Conservation (phyloP, 2,113 vertebrate species). For the zebrafish (Danio rerio) region DNA sequence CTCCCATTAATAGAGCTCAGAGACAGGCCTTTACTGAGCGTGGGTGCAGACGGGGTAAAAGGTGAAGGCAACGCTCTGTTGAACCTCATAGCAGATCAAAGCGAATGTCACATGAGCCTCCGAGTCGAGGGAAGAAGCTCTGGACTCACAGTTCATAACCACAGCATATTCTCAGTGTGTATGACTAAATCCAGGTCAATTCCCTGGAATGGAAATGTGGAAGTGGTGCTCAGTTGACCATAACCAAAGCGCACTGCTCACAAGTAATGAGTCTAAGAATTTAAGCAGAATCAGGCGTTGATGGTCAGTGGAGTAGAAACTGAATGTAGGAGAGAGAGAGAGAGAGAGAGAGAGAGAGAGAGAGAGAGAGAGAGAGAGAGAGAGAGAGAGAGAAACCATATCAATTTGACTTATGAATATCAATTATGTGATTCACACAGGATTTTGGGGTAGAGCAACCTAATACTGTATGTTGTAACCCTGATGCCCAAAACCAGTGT, state of each 20-base stretch:
- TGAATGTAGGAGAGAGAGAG: too few species aligned
- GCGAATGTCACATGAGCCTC: constrained; percentile 70
- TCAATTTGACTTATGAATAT: neutral
- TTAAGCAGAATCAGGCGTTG: neutral
- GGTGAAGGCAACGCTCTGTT: constrained; percentile 74
- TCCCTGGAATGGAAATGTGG: constrained; percentile 29
- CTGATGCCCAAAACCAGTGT: neutral
- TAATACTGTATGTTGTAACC: neutral
- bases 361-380: neutral
- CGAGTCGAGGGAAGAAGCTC: constrained; percentile 52
- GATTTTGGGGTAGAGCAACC: too few species aligned
- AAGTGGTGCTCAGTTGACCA: constrained; percentile 39
- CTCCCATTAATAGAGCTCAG: constrained; percentile 74
- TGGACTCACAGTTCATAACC: constrained; percentile 1
- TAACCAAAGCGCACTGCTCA: neutral
- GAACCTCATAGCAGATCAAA: constrained; percentile 75
- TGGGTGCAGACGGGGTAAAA: constrained; percentile 65
- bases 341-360: too few species aligned
- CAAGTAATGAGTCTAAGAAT: neutral
- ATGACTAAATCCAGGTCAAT: constrained; percentile 8
- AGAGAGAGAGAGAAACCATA: neutral
- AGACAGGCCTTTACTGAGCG: constrained; percentile 54
- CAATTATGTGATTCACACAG: neutral
- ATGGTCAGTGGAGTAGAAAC: neutral
- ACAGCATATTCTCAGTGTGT: constrained; percentile 25